phyloP scores from a whole-genome alignment of 2,888 invertebrate genomes.

The Erannis defoliaria region DNA sequence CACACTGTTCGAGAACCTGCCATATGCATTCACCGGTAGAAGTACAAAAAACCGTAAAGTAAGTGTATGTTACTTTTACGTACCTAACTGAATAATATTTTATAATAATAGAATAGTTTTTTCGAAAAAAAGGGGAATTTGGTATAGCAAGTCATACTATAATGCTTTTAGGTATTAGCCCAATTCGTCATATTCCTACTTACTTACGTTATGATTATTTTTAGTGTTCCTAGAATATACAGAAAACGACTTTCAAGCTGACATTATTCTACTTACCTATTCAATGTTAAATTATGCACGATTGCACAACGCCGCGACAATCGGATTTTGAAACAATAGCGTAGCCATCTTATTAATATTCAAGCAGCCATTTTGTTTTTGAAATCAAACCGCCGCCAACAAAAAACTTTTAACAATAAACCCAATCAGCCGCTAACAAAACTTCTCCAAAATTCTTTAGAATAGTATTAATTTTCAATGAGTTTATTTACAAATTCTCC shows the following conservation, averaged over 20 bases:
- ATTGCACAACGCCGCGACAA: slow-evolving; percentile 42
- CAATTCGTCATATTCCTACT: no score
- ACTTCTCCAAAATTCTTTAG: slow-evolving; percentile 55
- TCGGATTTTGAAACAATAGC: slow-evolving; percentile 46
- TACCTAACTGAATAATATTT: no score
- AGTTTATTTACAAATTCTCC: slow-evolving; percentile 84
- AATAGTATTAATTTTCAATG: slow-evolving; percentile 82
- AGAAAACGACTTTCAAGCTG: neutral
- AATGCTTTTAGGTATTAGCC: no score
- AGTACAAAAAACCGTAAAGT: no score
- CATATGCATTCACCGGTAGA: no score
- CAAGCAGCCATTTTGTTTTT: slow-evolving; percentile 62
- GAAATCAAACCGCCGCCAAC: slow-evolving; percentile 65
- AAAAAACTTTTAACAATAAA: slow-evolving; percentile 78
- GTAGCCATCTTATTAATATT: slow-evolving; percentile 56
- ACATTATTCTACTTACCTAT: slow-evolving; percentile 39
- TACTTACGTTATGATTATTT: neutral
- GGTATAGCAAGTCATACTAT: no score
- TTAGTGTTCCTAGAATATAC: neutral
- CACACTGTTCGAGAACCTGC: no score
- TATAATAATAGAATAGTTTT: no score
- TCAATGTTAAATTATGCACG: slow-evolving; percentile 40
- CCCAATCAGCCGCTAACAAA: slow-evolving; percentile 72
- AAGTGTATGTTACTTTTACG: no score
- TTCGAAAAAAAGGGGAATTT: no score